Evolutionary conservation across 2,888 invertebrate genomes (phyloP).

Genomic region (Heteromyza rotundicornis): DNA sequence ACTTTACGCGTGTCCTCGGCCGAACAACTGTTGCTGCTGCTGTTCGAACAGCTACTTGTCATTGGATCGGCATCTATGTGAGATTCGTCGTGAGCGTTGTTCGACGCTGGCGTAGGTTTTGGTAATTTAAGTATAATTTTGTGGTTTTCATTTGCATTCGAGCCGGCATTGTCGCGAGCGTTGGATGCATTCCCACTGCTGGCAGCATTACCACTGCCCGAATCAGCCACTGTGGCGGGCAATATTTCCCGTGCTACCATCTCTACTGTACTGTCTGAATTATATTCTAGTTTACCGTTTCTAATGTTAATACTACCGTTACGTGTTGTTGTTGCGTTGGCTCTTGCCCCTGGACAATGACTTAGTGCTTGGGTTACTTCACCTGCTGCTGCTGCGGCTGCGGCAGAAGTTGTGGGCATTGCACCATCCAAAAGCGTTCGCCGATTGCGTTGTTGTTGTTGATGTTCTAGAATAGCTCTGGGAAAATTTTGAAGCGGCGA

Average conservation of each 20-base stretch:
- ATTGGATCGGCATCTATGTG: conserved; percentile 41
- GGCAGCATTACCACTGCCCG: conserved; percentile 25
- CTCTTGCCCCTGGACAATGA: conserved; percentile 7
- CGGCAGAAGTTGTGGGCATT: conserved; percentile 32
- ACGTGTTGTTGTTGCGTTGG: conserved; percentile 25
- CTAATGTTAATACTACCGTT: conserved; percentile 34
- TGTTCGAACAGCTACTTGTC: conserved; percentile 10
- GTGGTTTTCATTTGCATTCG: conserved; percentile 24
- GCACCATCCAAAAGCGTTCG: conserved; percentile 6
- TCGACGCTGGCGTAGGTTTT: conserved; percentile 19
- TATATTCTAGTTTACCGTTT: conserved; percentile 25
- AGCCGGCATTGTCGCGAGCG: conserved; percentile 13
- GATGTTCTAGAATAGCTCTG: conserved; percentile 20
- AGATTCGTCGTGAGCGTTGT: conserved; percentile 33
- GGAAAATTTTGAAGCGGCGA: conserved; percentile 25
- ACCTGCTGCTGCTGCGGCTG: conserved; percentile 35
- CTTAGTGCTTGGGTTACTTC: conserved; percentile 30
- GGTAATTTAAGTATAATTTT: conserved; percentile 36
- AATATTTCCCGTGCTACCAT: conserved; percentile 30
- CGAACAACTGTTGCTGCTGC: conserved; percentile 23
- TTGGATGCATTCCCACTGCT: conserved; percentile 20
- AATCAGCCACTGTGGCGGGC: conserved; percentile 33
- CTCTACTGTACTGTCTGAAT: background rate
- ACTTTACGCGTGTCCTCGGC: conserved; percentile 51
- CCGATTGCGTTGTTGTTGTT: conserved; percentile 29